Evolutionary conservation across 2,888 invertebrate genomes (phyloP), one percentile per base, ranked within the genome.

Genomic region (Pantelozetes paolii): DNA sequence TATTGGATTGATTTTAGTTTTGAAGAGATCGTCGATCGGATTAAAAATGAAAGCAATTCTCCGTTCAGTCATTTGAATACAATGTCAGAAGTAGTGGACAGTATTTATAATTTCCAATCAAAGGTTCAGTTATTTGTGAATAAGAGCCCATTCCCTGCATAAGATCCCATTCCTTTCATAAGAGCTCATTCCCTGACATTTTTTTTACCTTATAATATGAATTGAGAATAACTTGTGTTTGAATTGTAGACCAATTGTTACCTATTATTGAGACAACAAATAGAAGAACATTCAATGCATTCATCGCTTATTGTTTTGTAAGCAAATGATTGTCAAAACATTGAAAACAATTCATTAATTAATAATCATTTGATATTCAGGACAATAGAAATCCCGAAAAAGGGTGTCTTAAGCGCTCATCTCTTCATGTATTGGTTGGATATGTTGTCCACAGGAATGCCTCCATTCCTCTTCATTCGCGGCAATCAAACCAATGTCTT

Each of bases 401-500:
- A 20, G 11, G 64, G 30, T 23, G 3, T 20, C 15, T 18, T 36
- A 20, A 20, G 20, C 13, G 64, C 40, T 3, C 64, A 36, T 36
- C 40, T 64, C 6, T 64, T 36, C 20, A 64, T 64, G 40, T 36
- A 20, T 40, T 64, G 36, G 40, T 23, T 64, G 20, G 36, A 64
- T 6, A 8, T 64, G 18, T 64, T 64, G 18, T 36, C 64, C 20
- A 1, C 36, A 64, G 20, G 40, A 36, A 40, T 36, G 40, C 30
- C 64, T 20, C 36, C 13, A 36, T 64, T 64, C 20, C 2, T 64
- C 3, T 64, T 64, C 18, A 40, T 64, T 3, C 3, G 64, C 9
- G 64, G 64, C 0, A 40, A 64, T 20, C 64, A 64, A n/a, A 20
- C 13, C 11, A 40, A 64, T 40, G 64, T 64, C 20, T 40, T 64